These are phyloP conservation scores for Vireo altiloquus DNA, from an alignment of 2,113 vertebrate genomes.

Conservation along the genomic window DNA sequence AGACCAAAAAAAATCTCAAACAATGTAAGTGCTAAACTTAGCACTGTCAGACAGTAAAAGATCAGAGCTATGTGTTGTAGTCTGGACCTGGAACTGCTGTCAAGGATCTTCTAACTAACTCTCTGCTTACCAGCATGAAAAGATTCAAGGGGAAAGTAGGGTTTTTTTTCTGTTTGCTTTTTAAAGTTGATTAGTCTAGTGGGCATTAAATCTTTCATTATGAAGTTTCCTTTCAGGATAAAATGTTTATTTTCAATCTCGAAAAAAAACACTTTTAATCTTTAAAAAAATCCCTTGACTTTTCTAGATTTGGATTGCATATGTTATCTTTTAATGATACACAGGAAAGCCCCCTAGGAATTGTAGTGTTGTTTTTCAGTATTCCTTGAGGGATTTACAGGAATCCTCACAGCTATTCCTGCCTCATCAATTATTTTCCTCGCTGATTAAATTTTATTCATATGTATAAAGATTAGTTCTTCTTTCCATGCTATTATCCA, in stretches of 20 bases:
- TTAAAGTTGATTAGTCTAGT: conserved; percentile 33
- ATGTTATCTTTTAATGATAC: not conserved
- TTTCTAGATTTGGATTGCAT: conserved; percentile 8
- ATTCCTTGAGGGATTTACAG: not conserved
- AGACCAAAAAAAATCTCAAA: not conserved
- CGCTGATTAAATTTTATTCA: conserved; percentile 11
- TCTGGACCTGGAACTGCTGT: conserved; percentile 47
- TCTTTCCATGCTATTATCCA: not conserved
- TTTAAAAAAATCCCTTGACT: conserved; percentile 5
- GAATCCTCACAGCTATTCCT: not conserved
- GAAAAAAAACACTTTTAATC: not conserved
- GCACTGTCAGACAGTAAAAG: conserved; percentile 41
- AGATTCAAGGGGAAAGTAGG: not conserved
- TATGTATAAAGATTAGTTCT: not conserved
- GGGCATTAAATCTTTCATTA: conserved; percentile 52
- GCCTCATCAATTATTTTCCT: conserved; percentile 26
- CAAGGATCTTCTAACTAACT: conserved; percentile 53
- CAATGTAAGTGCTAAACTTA: conserved; percentile 55
- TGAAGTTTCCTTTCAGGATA: conserved; percentile 43
- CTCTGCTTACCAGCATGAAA: conserved; percentile 15
- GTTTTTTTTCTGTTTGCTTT: not conserved
- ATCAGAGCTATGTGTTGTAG: conserved; percentile 56
- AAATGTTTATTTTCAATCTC: conserved; percentile 25
- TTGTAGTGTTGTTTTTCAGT: not conserved
- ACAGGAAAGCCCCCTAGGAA: not conserved